These are phyloP conservation scores for Alca torda DNA, from an alignment of 2,797 vertebrate species.

Conservation along the genomic window DNA sequence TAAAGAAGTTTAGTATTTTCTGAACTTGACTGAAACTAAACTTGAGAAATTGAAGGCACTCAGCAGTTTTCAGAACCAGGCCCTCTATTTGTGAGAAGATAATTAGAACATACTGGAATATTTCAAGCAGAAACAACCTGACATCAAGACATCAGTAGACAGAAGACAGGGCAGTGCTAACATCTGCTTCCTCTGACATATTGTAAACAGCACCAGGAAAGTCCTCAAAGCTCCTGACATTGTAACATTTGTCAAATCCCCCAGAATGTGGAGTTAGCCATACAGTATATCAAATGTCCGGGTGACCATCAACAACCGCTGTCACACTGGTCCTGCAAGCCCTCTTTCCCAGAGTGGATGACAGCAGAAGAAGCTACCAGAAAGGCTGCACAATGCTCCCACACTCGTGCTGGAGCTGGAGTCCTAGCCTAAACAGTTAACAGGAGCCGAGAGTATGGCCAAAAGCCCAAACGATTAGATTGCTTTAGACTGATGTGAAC, in stretches of 20 bases:
- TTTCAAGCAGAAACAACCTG: conserved; percentile 13
- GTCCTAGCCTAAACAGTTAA: neutral
- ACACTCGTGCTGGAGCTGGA: neutral
- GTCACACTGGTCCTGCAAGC: neutral
- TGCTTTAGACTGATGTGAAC: neutral
- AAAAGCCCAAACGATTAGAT: neutral
- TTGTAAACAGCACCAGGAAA: neutral
- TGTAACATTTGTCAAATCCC: neutral
- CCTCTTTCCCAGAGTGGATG: neutral
- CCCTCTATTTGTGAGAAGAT: neutral
- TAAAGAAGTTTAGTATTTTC: neutral
- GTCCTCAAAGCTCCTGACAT: neutral
- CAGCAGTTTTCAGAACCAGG: neutral
- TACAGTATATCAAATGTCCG: neutral
- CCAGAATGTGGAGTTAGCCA: neutral
- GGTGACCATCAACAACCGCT: neutral
- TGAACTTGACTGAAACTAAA: neutral
- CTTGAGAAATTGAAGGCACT: neutral
- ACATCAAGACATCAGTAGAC: neutral
- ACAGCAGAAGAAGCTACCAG: neutral
- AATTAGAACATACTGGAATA: neutral
- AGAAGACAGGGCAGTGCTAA: neutral
- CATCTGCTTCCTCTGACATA: neutral
- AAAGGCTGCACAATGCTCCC: neutral
- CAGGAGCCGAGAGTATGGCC: neutral